Base-by-base conservation (phyloP, 2,113 vertebrate species). In the Anser cygnoides region DNA sequence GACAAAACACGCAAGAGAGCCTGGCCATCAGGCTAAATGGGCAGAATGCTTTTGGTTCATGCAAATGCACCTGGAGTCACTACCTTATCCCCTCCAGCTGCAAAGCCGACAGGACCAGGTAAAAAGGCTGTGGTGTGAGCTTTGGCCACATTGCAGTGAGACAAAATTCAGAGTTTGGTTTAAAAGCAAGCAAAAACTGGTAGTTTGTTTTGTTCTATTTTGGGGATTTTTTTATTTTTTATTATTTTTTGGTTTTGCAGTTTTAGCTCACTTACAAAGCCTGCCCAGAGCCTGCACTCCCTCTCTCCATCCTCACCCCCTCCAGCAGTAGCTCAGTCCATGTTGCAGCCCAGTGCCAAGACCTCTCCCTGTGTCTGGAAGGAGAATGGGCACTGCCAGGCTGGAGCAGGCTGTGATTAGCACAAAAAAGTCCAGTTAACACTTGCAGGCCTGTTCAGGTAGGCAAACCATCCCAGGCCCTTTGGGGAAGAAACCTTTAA, bases 311-410 rank as follows among this genome's bases (percentile, higher is more conserved):
- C 62, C 39, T 65, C 62, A 37, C 28, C 9, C 52, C 23, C 52
- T 74, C 46, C 63, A 73, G 33, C 84, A 65, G 52, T 33, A 83
- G 33, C 84, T 78, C 55, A 39, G 41, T 54, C 80, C 37, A 3
- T 26, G 65, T 11, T 81, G n/a, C 76, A 63, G 52, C 77, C 87
- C 61, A 4, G 80, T 12, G 84, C 91, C 96, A 93, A 81, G 94
- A 93, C 76, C 80, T 91, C 94, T 91, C 84, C 72, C 89, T 92
- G 91, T 55, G 87, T n/a, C 77, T 92, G 91, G 91, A 90, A 97
- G 83, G 37, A 90, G 65, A 89, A 86, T 2, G 3, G 55, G 46
- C 50, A 62, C 50, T 86, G 73, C 72, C 75, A 92, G 59, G 65
- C 52, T 90, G 76, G 22, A 93, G 83, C 76, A 93, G 68, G 65